Conservation (phyloP, 2,113 vertebrate genomes). For the Nyctereutes procyonoides region DNA sequence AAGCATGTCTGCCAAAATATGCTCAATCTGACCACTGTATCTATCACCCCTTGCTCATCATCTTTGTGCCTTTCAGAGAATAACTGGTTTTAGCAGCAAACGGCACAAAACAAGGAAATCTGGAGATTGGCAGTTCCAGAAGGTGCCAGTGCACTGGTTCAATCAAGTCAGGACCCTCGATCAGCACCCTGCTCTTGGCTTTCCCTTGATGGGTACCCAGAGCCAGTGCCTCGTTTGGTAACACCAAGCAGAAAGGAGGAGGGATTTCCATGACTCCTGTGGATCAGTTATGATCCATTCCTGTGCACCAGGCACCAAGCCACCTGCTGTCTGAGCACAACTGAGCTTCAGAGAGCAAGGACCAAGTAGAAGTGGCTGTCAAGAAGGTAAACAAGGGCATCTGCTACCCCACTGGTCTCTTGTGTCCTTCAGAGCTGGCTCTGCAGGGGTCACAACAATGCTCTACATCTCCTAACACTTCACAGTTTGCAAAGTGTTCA, state of each 20-base stretch:
- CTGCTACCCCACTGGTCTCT: background rate
- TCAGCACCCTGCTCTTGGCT: background rate
- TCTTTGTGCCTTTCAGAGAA: background rate
- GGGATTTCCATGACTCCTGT: too few species aligned
- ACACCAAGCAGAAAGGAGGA: background rate
- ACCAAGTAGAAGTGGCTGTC: background rate
- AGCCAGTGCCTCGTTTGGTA: background rate
- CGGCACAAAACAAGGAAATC: background rate
- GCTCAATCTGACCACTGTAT: too few species aligned
- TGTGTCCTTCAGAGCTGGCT: background rate
- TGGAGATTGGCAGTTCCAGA: background rate
- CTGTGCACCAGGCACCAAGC: too few species aligned
- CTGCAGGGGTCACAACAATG: background rate
- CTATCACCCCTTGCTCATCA: background rate
- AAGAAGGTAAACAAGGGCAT: too few species aligned
- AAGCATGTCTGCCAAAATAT: too few species aligned
- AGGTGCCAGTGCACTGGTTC: background rate
- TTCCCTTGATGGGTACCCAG: background rate
- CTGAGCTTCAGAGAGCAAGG: background rate
- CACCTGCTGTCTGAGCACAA: background rate
- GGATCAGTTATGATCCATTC: background rate
- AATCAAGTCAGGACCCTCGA: background rate
- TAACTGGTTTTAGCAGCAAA: background rate
- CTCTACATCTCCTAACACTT: fast-evolving
- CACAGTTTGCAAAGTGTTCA: background rate